Conservation (phyloP, 35 echinoderm and acorn worm genomes). For the Stichopus chloronotus region DNA sequence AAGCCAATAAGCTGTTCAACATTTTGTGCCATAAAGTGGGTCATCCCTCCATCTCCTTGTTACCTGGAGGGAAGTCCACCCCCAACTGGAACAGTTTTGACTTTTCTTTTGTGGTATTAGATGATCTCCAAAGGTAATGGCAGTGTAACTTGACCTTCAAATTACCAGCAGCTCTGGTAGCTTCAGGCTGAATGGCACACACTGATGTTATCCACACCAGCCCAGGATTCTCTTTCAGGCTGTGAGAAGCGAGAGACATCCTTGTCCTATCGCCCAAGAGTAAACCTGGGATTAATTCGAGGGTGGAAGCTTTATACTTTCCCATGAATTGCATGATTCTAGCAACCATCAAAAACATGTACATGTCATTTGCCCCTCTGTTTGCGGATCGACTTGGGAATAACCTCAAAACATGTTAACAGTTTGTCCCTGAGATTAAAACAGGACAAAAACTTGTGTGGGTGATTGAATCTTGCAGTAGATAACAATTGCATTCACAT, state of each 20-base stretch:
- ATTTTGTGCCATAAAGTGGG: not conserved
- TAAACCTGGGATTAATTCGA: not conserved
- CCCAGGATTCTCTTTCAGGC: not conserved
- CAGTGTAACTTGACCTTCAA: slow-evolving; percentile 27
- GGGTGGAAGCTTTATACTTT: too few species aligned
- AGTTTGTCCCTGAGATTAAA: too few species aligned
- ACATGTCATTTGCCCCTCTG: too few species aligned
- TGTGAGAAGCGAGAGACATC: not conserved
- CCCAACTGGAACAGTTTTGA: not conserved
- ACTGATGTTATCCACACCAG: not conserved
- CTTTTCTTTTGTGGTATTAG: not conserved
- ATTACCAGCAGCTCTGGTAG: not conserved
- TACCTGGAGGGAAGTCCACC: not conserved
- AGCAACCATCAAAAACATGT: too few species aligned
- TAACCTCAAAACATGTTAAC: too few species aligned
- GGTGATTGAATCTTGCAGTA: too few species aligned
- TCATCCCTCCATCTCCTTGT: not conserved
- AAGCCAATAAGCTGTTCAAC: not conserved
- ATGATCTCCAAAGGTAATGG: not conserved
- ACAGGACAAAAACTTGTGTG: too few species aligned
- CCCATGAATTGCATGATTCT: too few species aligned
- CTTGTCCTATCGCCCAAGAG: too few species aligned
- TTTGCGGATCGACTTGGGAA: too few species aligned
- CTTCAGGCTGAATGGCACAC: not conserved
- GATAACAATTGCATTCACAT: too few species aligned